Base-by-base conservation (phyloP, 2,888 invertebrate genomes). In the Drosophila falleni region DNA sequence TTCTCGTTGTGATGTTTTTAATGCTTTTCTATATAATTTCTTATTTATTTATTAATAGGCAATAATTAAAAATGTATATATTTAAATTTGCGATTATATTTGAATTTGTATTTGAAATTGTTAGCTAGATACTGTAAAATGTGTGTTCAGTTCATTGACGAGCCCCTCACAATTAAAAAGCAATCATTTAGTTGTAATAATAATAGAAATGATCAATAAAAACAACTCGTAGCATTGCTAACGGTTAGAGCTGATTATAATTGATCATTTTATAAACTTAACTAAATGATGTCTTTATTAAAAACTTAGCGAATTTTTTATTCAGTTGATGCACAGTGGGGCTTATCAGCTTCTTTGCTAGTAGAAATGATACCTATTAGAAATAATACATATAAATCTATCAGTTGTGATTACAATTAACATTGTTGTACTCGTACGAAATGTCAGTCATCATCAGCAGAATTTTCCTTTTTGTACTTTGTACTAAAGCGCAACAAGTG, bases 401-500 rank as follows among this genome's bases (percentile, higher is more conserved):
- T 35, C 6, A 8, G 6, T 5, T 31, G 49, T 13, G 33, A 49
- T 33, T 33, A 33, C 49, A 33, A 16, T 19, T 19, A n/a, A 54
- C 54, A 55, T 35, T 51, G 35, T 29, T 16, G 3, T 3, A 37
- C n/a, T 37, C n/a, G 37, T 37, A 11, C 23, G 13, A 26, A 5
- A 15, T 13, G 41, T 16, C 39, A 10, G 26, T 9, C 39, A 39
- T 9, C 39, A 39, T 23, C 51, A n/a, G 19, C 29, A 31, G 39
- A 44, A 61, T 55, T 65, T 64, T 49, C 46, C 65, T 31, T 31
- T 46, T 55, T 83, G 89, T 73, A 89, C 87, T 89, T 81, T 84
- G 89, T 59, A 83, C 74, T 62, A 62, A 89, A 89, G 84, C 78
- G 89, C 89, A 63, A 86, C 89, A 89, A 84, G 84, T 89, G 87